phyloP scores from a whole-genome alignment of 2,888 invertebrate species.

The Cylindroiulus punctatus region DNA sequence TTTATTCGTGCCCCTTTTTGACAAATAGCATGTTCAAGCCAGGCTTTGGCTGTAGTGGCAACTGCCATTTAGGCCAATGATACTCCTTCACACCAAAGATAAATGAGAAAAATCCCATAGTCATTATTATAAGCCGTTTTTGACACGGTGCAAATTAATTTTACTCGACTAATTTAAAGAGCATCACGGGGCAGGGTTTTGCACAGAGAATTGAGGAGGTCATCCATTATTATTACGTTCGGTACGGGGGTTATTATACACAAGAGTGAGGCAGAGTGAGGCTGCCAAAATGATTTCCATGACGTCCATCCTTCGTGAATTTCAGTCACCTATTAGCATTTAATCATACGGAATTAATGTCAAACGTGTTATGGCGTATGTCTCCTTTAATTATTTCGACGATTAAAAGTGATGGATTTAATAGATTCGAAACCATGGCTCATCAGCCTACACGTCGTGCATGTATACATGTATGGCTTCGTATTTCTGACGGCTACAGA shows the following conservation, averaged over 20 bases:
- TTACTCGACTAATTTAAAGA: constrained; percentile 31
- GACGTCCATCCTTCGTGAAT: constrained; percentile 16
- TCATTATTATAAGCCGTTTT: constrained; percentile 33
- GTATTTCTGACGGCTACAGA: neutral
- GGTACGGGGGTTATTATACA: neutral
- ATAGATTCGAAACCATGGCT: constrained; percentile 36
- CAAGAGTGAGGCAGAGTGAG: neutral
- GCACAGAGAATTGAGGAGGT: neutral
- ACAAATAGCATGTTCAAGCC: neutral
- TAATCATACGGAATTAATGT: constrained; percentile 20
- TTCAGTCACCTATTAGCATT: constrained; percentile 29
- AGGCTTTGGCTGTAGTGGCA: neutral
- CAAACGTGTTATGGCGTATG: constrained; percentile 34
- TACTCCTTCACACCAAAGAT: neutral
- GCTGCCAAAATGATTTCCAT: constrained; percentile 14
- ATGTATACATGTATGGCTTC: constrained; percentile 23
- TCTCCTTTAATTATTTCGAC: constrained; percentile 20
- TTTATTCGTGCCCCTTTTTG: constrained; percentile 20
- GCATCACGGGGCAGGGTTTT: constrained; percentile 16
- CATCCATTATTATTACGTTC: constrained; percentile 16
- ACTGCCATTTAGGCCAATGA: neutral
- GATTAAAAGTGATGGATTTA: constrained; percentile 37
- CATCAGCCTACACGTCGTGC: neutral
- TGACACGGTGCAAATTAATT: constrained; percentile 38
- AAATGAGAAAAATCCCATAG: constrained; percentile 38